Evolutionary conservation across 2,888 invertebrate species (phyloP).

Genomic region (Drosophila percnosoma): DNA sequence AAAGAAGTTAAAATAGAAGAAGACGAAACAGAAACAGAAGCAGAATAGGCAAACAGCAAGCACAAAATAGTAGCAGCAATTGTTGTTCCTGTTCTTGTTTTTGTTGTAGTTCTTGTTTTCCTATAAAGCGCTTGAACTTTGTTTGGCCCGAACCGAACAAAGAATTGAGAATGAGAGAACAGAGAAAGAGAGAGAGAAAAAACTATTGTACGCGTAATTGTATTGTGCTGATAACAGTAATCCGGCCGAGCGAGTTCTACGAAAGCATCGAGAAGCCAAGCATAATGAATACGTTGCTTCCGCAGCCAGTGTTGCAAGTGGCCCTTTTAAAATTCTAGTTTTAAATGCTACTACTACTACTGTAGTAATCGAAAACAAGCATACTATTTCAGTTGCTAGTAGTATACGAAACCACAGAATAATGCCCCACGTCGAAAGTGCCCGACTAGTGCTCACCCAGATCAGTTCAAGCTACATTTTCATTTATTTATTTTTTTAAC

Average conservation of each 20-base stretch:
- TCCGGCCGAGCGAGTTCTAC: conserved; percentile 26
- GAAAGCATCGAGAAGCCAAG: conserved; percentile 12
- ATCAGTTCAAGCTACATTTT: background rate
- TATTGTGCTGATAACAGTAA: conserved; percentile 52
- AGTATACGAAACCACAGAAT: background rate
- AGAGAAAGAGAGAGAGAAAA: background rate
- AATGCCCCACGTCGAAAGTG: background rate
- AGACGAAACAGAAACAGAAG: conserved; percentile 15
- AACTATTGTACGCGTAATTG: conserved; percentile 17
- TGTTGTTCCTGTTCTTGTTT: conserved; percentile 23
- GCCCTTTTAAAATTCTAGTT: conserved; percentile 1
- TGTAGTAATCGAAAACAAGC: conserved; percentile 21
- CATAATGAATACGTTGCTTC: background rate
- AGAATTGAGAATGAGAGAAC: conserved; percentile 8
- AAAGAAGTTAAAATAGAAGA: conserved; percentile 6
- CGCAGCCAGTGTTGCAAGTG: conserved; percentile 6
- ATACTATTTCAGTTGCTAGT: background rate
- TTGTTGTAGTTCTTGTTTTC: conserved; percentile 27
- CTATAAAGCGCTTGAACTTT: conserved; percentile 44
- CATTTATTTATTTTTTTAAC: background rate
- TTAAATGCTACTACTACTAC: background rate
- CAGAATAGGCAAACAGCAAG: conserved; percentile 11
- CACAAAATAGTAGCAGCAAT: conserved; percentile 25
- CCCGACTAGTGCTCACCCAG: background rate
- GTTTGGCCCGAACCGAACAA: conserved; percentile 30